Conservation (phyloP, 1,140 invertebrate genomes). For the Cyclargus thomasi region DNA sequence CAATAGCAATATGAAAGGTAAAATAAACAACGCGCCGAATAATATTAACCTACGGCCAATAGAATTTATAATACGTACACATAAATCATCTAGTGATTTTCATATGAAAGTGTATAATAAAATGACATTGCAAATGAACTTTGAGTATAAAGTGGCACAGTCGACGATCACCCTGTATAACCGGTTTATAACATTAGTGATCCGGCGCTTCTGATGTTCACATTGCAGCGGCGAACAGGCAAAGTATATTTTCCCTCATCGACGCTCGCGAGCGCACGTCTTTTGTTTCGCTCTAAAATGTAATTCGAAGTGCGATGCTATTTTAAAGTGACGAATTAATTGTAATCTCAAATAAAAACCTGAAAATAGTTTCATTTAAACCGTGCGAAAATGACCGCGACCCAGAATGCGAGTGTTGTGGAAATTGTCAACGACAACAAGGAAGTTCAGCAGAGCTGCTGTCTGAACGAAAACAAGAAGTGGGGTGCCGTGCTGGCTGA, state of each 20-base stretch:
- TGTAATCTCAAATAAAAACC: background rate
- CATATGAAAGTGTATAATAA: too few relatives aligned
- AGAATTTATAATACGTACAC: too few relatives aligned
- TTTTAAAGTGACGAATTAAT: background rate
- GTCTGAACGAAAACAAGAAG: conserved; percentile 25
- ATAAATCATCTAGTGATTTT: too few relatives aligned
- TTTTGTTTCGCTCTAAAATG: conserved; percentile 28
- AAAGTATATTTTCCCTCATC: background rate
- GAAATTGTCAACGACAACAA: conserved; percentile 23
- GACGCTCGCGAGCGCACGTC: background rate
- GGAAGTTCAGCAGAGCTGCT: background rate
- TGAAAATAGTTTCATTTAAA: background rate
- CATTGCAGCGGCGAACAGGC: background rate
- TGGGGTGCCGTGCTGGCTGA: conserved; percentile 45
- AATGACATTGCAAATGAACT: background rate
- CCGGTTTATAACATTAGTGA: background rate
- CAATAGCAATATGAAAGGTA: too few relatives aligned
- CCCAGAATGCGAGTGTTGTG: conserved; percentile 30
- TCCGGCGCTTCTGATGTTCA: background rate
- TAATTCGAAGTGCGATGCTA: background rate
- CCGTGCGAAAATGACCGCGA: conserved; percentile 32
- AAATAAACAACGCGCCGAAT: too few relatives aligned
- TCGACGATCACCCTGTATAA: background rate
- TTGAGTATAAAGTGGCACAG: background rate
- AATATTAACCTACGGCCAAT: too few relatives aligned